Percentiles rank a stretch among this genome's conserved stretches.
These are phyloP conservation scores for Pocillopora grandis DNA, from an alignment of 92 coral and sea anemone genomes.

Conservation along the genomic window DNA sequence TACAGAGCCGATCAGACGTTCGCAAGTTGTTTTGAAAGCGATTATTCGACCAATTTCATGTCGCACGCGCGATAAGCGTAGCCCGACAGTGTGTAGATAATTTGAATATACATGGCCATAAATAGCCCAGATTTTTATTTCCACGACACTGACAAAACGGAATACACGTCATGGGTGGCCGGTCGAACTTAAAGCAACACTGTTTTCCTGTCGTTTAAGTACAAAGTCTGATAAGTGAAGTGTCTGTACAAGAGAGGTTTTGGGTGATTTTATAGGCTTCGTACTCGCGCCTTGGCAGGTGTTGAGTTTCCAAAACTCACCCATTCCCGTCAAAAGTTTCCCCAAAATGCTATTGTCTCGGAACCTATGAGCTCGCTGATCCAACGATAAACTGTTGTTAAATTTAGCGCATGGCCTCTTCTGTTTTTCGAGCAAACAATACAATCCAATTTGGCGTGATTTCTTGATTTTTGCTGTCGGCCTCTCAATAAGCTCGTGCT, in stretches of 20 bases:
- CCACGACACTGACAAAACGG: constrained; percentile 16
- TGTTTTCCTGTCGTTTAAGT: constrained; percentile 22
- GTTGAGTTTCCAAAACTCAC: constrained; percentile 56
- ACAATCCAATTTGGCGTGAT: neutral
- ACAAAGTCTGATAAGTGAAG: neutral
- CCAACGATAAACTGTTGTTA: constrained; percentile 32
- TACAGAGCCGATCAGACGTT: constrained; percentile 2
- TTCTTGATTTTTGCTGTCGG: constrained; percentile 23
- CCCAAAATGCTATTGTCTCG: constrained; percentile 53
- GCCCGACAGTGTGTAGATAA: constrained; percentile 28
- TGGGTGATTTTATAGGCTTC: constrained; percentile 38
- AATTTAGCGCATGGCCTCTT: constrained; percentile 29
- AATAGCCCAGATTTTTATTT: constrained; percentile 40
- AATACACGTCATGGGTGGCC: constrained; percentile 62
- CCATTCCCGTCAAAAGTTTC: constrained; percentile 54
- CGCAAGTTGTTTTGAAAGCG: neutral
- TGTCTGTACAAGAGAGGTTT: neutral
- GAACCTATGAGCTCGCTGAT: constrained; percentile 54
- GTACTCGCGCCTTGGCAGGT: constrained; percentile 76
- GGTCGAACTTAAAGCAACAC: constrained; percentile 29
- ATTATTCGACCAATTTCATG: constrained; percentile 19
- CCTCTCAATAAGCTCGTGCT: neutral
- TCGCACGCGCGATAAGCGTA: constrained; percentile 26
- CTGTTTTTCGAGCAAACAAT: constrained; percentile 5
- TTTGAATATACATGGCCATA: constrained; percentile 46